Evolutionary conservation across 2,888 invertebrate species (phyloP).

Genomic region (Mellilla xanthometata): DNA sequence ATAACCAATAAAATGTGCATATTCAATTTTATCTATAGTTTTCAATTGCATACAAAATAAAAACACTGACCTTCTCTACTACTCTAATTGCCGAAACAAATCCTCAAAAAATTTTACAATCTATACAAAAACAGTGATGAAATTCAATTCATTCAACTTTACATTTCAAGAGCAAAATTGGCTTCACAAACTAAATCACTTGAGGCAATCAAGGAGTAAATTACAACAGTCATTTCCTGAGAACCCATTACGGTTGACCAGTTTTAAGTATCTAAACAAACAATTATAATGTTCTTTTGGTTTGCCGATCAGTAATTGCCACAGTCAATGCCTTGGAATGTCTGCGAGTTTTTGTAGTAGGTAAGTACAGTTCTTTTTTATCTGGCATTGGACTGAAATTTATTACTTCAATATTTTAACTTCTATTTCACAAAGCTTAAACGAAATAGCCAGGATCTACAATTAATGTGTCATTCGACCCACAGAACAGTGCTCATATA

Average conservation of each 20-base stretch:
- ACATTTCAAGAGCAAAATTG: constrained; percentile 15
- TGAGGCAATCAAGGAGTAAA: constrained; percentile 29
- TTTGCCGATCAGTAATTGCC: constrained; percentile 11
- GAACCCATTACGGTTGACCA: constrained; percentile 30
- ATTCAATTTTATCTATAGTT: too few relatives aligned
- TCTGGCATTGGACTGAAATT: too few relatives aligned
- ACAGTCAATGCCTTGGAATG: constrained; percentile 4
- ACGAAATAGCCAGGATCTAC: too few relatives aligned
- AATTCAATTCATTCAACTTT: constrained; percentile 21
- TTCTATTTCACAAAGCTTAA: too few relatives aligned
- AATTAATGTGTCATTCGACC: too few relatives aligned
- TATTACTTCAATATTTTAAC: too few relatives aligned
- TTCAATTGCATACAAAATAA: constrained; percentile 4
- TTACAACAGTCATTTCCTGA: constrained; percentile 25
- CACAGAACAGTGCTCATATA: too few relatives aligned
- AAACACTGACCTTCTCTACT: constrained; percentile 4
- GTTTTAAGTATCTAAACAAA: constrained; percentile 24
- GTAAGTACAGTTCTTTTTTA: too few relatives aligned
- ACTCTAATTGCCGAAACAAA: constrained; percentile 12
- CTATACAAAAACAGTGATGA: constrained; percentile 24
- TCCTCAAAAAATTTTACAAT: constrained; percentile 24
- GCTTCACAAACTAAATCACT: constrained; percentile 14
- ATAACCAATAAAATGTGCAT: too few relatives aligned
- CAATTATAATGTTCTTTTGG: constrained; percentile 4
- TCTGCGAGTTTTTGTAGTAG: background rate